phyloP scores from a whole-genome alignment of 2,797 vertebrate species.

The Malacoraja senta region DNA sequence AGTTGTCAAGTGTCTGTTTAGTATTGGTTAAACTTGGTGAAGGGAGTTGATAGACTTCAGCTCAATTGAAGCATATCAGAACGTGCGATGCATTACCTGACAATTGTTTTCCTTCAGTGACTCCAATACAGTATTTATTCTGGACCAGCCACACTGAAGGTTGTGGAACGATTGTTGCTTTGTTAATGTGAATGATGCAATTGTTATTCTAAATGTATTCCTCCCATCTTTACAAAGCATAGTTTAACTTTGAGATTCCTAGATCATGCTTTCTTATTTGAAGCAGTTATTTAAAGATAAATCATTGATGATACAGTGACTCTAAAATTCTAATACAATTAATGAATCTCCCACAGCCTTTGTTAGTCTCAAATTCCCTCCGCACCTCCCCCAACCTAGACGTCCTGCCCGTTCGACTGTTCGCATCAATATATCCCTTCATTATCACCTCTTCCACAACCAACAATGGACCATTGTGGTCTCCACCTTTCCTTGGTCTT shows the following conservation, averaged over 20 bases:
- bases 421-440: too few species aligned
- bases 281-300: not conserved
- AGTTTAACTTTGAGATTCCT: not conserved
- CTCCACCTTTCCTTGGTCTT: too few species aligned
- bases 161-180: not conserved
- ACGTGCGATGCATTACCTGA: not conserved
- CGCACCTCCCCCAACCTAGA: too few species aligned
- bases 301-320: not conserved
- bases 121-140: not conserved
- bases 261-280: not conserved
- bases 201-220: not conserved
- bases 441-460: too few species aligned
- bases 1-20: not conserved
- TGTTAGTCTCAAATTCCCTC: too few species aligned
- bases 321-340: not conserved
- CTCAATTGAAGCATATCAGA: conserved; percentile 9
- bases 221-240: not conserved
- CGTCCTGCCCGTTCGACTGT: too few species aligned
- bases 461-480: too few species aligned
- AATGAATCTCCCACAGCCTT: not conserved
- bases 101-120: not conserved
- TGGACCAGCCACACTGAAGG: not conserved
- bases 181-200: not conserved
- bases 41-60: not conserved
- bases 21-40: not conserved